Percentiles rank a stretch among this genome's conserved stretches.
These are phyloP conservation scores for Lingula anatina DNA, from an alignment of 2,888 invertebrate genomes.

Conservation along the genomic window DNA sequence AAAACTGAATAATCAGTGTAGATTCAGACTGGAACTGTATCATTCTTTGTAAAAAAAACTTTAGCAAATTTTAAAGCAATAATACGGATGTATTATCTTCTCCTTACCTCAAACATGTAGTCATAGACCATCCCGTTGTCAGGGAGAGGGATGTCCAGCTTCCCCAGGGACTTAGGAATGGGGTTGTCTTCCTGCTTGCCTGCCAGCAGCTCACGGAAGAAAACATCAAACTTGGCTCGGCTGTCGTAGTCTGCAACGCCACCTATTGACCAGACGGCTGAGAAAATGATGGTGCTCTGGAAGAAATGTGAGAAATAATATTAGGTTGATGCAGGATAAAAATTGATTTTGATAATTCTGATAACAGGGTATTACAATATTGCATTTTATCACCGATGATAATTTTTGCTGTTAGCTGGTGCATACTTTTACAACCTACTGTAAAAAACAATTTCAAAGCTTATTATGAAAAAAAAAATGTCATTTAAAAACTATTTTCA, in stretches of 20 bases:
- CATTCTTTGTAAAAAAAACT: too few species aligned
- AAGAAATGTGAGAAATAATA: constrained; percentile 3
- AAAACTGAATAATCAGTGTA: too few species aligned
- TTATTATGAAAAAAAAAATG: too few species aligned
- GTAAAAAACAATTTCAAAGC: too few species aligned
- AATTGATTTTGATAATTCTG: neutral
- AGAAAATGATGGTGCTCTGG: constrained; percentile 70
- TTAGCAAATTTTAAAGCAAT: too few species aligned
- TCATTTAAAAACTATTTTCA: too few species aligned
- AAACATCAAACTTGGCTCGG: constrained; percentile 70
- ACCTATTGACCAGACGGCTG: constrained; percentile 79
- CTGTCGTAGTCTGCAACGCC: constrained; percentile 73
- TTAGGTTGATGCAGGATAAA: neutral
- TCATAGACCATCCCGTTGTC: constrained; percentile 74
- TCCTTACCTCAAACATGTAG: constrained; percentile 70
- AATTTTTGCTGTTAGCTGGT: neutral
- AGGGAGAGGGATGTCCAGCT: constrained; percentile 70
- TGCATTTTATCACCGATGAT: too few species aligned
- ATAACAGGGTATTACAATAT: too few species aligned
- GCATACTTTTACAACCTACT: too few species aligned
- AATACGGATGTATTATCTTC: too few species aligned
- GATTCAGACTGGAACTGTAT: too few species aligned
- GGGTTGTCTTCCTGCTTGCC: constrained; percentile 55
- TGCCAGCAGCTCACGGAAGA: constrained; percentile 59
- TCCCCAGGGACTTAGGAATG: constrained; percentile 61